Evolutionary conservation across 2,888 invertebrate species (phyloP), one percentile per base, ranked within the genome.

Genomic region (Ligdia adustata): DNA sequence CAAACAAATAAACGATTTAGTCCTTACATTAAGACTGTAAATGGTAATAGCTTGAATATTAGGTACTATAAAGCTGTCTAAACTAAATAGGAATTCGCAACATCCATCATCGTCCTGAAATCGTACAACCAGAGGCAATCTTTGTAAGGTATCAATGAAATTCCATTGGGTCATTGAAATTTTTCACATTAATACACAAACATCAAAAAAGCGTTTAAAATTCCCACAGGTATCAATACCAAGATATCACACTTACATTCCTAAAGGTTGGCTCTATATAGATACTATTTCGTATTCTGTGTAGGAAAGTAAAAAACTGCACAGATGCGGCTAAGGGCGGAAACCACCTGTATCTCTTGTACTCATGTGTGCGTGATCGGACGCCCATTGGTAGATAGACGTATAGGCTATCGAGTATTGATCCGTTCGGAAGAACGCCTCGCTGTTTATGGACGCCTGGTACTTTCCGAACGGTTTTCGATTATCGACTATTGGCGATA

Each of bases 401-500:
- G 46, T 51, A 51, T 50, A 55, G 51, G 26, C 51, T 60, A 60
- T 60, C 47, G 57, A 52, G 59, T 82, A 86, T 87, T 75, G 85
- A 85, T 84, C 80, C 70, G 72, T 84, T 89, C 87, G 83, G 76
- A 70, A 72, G 61, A 72, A 50, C 79, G 79, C 75, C 55, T 57
- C 6, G 20, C 11, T 4, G 9, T 48, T 63, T 57, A 71, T 89
- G 80, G 7, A 38, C 16, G 42, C 87, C 84, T 86, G 65, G 88
- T 90, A 74, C 64, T 86, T 88, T 83, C 76, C 86, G 84, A 90
- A 84, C 84, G 78, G 72, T 78, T 75, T 71, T 79, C 80, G 82
- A 82, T 82, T 87, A 90, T 89, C 76, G 87, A 79, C 70, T 74
- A 88, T 89, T 81, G 76, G 74, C 82, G 64, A 87, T 88, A 85